Conservation (phyloP, 2,797 vertebrate genomes). For the Rhadinocentrus ornatus region DNA sequence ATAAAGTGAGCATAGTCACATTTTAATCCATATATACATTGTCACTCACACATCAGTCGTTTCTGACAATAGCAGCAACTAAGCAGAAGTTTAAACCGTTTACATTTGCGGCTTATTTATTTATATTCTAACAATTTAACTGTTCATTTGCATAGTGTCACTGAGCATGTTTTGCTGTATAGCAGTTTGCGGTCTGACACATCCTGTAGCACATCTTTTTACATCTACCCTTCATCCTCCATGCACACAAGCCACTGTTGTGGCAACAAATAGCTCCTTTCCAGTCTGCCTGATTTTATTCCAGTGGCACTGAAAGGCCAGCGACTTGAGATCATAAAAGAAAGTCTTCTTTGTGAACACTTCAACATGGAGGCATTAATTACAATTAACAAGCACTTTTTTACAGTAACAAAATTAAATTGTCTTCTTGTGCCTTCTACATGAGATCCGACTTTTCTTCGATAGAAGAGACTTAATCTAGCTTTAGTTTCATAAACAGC, state of each 20-base stretch:
- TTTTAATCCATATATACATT: neutral
- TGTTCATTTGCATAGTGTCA: conserved; percentile 16
- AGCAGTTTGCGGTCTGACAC: conserved; percentile 43
- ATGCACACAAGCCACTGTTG: conserved; percentile 2
- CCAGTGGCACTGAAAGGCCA: neutral
- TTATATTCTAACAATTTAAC: conserved; percentile 25
- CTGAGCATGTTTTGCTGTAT: neutral
- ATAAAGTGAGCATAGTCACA: neutral
- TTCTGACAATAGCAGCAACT: conserved; percentile 19
- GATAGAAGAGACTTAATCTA: conserved; percentile 28
- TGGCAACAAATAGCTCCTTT: conserved; percentile 23
- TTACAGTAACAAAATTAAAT: conserved; percentile 40
- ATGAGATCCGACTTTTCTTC: conserved; percentile 18
- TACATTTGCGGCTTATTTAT: conserved; percentile 26
- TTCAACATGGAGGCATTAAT: conserved; percentile 12
- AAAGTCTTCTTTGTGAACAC: conserved; percentile 24
- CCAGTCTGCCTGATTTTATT: neutral
- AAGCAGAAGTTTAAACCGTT: conserved; percentile 15
- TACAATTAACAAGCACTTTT: conserved; percentile 7
- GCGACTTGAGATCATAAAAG: neutral
- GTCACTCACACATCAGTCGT: conserved; percentile 17
- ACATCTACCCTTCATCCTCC: conserved; percentile 36
- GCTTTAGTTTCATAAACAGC: conserved; percentile 22
- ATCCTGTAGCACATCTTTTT: conserved; percentile 44
- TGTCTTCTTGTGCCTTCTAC: conserved; percentile 14